Evolutionary conservation across 1,140 invertebrate genomes (phyloP).

Genomic region (Meloidogyne hapla): DNA sequence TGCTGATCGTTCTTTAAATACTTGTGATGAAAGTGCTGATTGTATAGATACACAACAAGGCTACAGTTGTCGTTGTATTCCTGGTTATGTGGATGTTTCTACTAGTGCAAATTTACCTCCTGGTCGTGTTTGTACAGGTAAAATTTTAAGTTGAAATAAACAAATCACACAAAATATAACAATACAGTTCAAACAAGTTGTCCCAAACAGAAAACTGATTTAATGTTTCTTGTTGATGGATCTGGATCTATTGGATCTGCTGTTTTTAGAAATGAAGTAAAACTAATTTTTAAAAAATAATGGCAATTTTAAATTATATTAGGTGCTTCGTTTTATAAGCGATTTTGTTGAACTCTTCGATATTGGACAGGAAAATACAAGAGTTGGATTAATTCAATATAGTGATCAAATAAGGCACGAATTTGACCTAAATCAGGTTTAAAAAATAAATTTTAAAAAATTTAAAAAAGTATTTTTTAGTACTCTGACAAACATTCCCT

Average conservation of each 20-base stretch:
- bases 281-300: not conserved
- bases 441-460: too few relatives aligned
- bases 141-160: too few relatives aligned
- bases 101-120: constrained; percentile 60
- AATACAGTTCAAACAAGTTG: constrained; percentile 59
- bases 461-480: constrained; percentile 38
- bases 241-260: constrained; percentile 63
- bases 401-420: constrained; percentile 63
- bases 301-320: constrained; percentile 11
- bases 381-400: constrained; percentile 63
- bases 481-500: constrained; percentile 56
- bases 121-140: constrained; percentile 63
- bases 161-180: too few relatives aligned
- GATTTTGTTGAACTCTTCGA: constrained; percentile 64
- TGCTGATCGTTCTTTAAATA: constrained; percentile 50
- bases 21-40: constrained; percentile 65
- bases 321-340: constrained; percentile 56
- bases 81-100: constrained; percentile 64
- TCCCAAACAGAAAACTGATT: constrained; percentile 58
- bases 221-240: constrained; percentile 61
- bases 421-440: constrained; percentile 56
- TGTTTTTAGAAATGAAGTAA: constrained; percentile 59
- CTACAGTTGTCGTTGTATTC: constrained; percentile 64
- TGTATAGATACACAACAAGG: constrained; percentile 64
- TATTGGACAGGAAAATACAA: constrained; percentile 60